Evolutionary conservation across 2,113 vertebrate species (phyloP).

Genomic region (Dipodomys ordii): DNA sequence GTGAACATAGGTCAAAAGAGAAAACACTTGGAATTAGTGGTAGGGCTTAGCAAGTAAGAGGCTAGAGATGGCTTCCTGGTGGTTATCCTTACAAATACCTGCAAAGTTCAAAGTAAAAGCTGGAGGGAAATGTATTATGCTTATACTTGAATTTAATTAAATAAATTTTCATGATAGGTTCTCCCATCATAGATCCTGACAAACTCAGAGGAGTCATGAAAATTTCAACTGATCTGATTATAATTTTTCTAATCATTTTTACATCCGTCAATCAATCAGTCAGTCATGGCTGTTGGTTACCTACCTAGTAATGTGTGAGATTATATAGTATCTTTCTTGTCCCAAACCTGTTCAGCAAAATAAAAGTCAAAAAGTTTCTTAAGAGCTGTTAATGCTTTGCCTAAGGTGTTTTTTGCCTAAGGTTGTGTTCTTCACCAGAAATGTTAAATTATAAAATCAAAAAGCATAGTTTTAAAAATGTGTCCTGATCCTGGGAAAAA

Average conservation of each 20-base stretch:
- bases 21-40: neutral
- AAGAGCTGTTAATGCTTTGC: slow-evolving; percentile 51
- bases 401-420: slow-evolving; percentile 66
- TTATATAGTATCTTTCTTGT: slow-evolving; percentile 31
- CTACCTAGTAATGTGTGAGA: neutral
- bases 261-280: slow-evolving; percentile 2
- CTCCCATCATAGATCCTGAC: neutral
- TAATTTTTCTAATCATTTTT: slow-evolving; percentile 34
- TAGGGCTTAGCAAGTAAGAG: neutral
- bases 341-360: slow-evolving; percentile 40
- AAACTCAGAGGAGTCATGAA: neutral
- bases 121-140: neutral
- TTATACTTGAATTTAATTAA: slow-evolving; percentile 33
- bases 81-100: neutral
- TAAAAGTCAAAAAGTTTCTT: slow-evolving; percentile 53
- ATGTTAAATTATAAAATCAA: slow-evolving; percentile 66
- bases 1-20: neutral
- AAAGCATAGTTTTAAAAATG: slow-evolving; percentile 50
- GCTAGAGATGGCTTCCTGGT: neutral
- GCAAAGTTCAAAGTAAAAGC: slow-evolving; percentile 16
- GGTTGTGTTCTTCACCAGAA: slow-evolving; percentile 47
- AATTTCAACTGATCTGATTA: slow-evolving; percentile 32
- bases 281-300: neutral
- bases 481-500: slow-evolving; percentile 48
- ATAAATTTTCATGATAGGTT: neutral